phyloP scores from a whole-genome alignment of 1,140 invertebrate species.

The Sycophaga agraensis region DNA sequence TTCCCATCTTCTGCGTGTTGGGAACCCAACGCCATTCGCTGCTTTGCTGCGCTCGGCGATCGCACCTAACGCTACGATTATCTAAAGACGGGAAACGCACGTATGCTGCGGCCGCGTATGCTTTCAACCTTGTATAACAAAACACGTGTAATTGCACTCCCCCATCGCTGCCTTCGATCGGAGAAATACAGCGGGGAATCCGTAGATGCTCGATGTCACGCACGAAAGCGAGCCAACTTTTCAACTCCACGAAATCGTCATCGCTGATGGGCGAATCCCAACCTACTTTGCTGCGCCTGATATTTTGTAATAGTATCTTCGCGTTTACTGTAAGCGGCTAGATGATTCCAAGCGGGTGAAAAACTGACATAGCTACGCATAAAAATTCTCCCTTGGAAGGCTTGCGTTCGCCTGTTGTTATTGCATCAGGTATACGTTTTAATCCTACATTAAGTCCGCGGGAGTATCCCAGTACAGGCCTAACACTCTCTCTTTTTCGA shows the following conservation, averaged over 20 bases:
- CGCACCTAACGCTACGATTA: background rate
- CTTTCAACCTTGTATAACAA: too few relatives aligned
- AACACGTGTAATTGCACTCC: background rate
- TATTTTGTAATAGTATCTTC: background rate
- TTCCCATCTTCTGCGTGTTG: conserved; percentile 47
- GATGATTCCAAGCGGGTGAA: too few relatives aligned
- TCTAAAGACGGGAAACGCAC: background rate
- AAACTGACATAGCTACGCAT: background rate
- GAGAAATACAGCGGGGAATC: background rate
- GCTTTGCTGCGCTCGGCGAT: background rate
- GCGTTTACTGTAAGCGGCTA: background rate
- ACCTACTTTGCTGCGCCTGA: background rate
- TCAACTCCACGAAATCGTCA: too few relatives aligned
- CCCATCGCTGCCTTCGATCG: background rate
- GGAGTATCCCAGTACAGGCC: too few relatives aligned
- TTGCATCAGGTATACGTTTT: background rate
- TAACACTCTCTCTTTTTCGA: too few relatives aligned
- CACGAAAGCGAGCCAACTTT: too few relatives aligned
- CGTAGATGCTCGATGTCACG: background rate
- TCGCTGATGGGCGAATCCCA: too few relatives aligned
- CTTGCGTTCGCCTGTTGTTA: background rate
- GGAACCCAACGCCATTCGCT: conserved; percentile 51
- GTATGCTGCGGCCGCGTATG: too few relatives aligned
- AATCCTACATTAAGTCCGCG: background rate
- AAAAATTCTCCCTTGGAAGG: background rate